A percentile compares a stretch with the other conserved stretches of the same genome.
These are phyloP conservation scores for Phoebastria nigripes DNA, from an alignment of 2,797 vertebrate species.

Conservation along the genomic window DNA sequence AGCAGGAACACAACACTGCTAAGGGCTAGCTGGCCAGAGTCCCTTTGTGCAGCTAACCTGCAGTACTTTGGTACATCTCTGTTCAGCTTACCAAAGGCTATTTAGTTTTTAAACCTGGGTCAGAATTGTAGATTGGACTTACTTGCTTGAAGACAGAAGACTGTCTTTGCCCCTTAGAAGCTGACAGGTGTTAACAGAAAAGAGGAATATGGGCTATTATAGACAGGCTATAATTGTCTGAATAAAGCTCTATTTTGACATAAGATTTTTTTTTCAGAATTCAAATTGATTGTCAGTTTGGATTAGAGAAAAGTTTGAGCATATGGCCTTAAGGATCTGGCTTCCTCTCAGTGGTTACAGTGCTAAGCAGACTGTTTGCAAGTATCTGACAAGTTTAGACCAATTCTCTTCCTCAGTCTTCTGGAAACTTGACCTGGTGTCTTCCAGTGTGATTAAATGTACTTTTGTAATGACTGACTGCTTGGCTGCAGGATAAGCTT, in stretches of 20 bases:
- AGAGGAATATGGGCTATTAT: neutral
- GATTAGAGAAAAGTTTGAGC: constrained; percentile 21
- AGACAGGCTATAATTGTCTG: neutral
- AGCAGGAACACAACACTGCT: neutral
- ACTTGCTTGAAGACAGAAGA: neutral
- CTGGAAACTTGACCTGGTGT: neutral
- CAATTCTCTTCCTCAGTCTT: neutral
- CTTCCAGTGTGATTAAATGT: neutral
- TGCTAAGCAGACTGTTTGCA: neutral
- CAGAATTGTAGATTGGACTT: neutral
- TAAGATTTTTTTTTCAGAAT: neutral
- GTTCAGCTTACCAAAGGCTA: neutral
- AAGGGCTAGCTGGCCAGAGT: neutral
- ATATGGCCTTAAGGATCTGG: constrained; percentile 23
- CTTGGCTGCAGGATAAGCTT: neutral
- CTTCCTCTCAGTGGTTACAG: neutral
- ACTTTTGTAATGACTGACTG: neutral
- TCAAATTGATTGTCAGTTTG: constrained; percentile 31
- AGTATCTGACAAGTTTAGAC: neutral
- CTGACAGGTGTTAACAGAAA: neutral
- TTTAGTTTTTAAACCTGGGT: neutral
- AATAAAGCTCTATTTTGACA: constrained; percentile 18
- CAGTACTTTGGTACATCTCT: neutral
- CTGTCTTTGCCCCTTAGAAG: neutral
- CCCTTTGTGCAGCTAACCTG: neutral